Evolutionary conservation across 1,140 invertebrate genomes (phyloP), one percentile per base, ranked within the genome.

Genomic region (Hormaphis cornu): DNA sequence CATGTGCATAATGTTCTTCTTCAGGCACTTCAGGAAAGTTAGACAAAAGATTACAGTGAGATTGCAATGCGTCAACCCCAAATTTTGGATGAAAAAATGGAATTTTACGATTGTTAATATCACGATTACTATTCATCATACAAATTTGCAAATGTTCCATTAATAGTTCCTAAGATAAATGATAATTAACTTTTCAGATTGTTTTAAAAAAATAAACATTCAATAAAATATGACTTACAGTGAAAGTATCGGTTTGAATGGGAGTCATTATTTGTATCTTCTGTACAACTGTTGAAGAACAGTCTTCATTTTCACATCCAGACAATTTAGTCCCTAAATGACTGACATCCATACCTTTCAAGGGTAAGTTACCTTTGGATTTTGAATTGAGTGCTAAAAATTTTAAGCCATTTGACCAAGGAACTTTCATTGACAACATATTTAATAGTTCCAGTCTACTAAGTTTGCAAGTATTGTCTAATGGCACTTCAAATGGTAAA

Each of bases 121-220:
- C 77, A 35, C 81, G 75, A 1, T 80, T 73, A 22, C 78, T 76
- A 71, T 80, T 74, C n/a, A 81, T 74, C 70, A 83, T 70, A 70
- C 80, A 77, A 73, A 82, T 78, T 58, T 78, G 75, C 22, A 86
- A 72, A 71, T 86, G 84, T 14, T 79, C 78, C 75, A 72, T 73
- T 22, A 80, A 77, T 40, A 74, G 75, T 16, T 78, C 75, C 48
- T 76, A 24, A 22, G 78, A 78, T 8, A 71, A 54, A 26, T 56
- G 46, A 70, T 26, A 16, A 56, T 7, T 0, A 37, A 28, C 1
- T 16, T 37, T 18, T 28, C 14, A 66, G 24, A 42, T 22, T 20
- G 1, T 48, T 28, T 28, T 18, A 20, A 20, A 3, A 20, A 20
- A 16, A 3, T 18, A 3, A 33, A 2, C 28, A 69, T 16, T 69